Base-by-base conservation (phyloP, 2,797 vertebrate species). In the Nyctalus aviator region DNA sequence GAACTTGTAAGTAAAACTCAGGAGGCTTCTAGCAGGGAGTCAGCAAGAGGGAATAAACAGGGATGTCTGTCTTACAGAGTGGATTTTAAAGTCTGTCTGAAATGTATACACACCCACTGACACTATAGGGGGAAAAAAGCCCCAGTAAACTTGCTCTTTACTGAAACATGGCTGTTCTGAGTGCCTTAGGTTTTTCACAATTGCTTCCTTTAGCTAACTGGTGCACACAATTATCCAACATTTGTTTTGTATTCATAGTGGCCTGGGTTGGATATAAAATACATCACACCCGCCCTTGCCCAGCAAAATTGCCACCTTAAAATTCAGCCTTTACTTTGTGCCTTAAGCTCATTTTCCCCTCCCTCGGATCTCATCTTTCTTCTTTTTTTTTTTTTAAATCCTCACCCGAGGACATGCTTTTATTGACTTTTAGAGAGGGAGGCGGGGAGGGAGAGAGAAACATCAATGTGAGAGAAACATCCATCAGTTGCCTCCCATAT, bases 1-100 rank as follows among this genome's bases (percentile, higher is more conserved):
- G n/a, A 79, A 68, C 69, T 88, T 50, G 75, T 71, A 89, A 78
- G 69, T 83, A 83, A 95, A 93, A 88, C 41, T 69, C 68, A 59
- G 50, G 37, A 81, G 46, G 59, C 59, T 93, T 46, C 89, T n/a
- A 92, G 59, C 71, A 44, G 46, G 25, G 50, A 88, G 48, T 59
- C 3, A 0, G 66, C 53, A 64, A 59, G 71, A 76, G 59, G 6
- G 68, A 81, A 30, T 32, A 37, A 88, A 71, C 75, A 62, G 37
- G 37, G 32, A 88, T 93, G 82, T 84, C 88, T 90, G 66, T 88
- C 92, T 86, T 50, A 57, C 78, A 4, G 27, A 90, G 62, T 59
- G 50, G 73, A 85, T 91, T 89, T 94, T 88, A 71, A 97, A 90
- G 84, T 46, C 85, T 90, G 37, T 72, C 69, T 91, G 91, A 90